A percentile compares a stretch with the other conserved stretches of the same genome.
phyloP scores from a whole-genome alignment of 2,888 invertebrate genomes.

The Lypha dubia region DNA sequence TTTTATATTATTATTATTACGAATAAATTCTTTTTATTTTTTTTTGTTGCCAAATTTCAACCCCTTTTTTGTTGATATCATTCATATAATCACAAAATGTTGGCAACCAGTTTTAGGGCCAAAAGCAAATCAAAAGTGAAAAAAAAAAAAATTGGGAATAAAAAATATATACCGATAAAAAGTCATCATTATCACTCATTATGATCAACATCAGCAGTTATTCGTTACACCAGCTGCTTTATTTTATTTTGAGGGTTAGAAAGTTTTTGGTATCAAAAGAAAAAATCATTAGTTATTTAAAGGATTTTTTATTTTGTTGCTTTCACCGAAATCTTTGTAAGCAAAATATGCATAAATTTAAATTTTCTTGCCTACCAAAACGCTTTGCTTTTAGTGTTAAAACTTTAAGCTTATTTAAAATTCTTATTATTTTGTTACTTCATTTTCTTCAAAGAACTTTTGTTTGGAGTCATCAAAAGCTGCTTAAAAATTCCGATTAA shows the following conservation, averaged over 20 bases:
- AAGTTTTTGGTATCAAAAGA: background rate
- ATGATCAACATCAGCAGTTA: no score
- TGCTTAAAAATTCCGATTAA: no score
- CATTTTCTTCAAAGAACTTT: no score
- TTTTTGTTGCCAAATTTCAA: background rate
- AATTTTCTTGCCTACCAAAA: no score
- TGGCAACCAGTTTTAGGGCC: background rate
- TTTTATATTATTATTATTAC: no score
- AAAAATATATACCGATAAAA: conserved; percentile 4
- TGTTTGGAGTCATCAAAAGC: no score
- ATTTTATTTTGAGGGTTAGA: conserved; percentile 28
- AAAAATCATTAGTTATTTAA: background rate
- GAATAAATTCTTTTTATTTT: no score
- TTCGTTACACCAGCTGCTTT: conserved; percentile 5
- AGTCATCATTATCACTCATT: background rate
- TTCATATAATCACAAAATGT: conserved; percentile 13
- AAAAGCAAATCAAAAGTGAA: background rate
- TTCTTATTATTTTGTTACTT: no score
- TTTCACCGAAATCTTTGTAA: background rate
- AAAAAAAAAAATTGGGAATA: conserved; percentile 17
- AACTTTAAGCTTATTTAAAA: no score
- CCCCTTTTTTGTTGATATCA: background rate
- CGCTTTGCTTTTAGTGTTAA: no score
- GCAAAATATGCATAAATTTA: no score
- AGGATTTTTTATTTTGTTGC: no score